phyloP scores from a whole-genome alignment of 2,888 invertebrate species.

The Agapetus fuscipes region DNA sequence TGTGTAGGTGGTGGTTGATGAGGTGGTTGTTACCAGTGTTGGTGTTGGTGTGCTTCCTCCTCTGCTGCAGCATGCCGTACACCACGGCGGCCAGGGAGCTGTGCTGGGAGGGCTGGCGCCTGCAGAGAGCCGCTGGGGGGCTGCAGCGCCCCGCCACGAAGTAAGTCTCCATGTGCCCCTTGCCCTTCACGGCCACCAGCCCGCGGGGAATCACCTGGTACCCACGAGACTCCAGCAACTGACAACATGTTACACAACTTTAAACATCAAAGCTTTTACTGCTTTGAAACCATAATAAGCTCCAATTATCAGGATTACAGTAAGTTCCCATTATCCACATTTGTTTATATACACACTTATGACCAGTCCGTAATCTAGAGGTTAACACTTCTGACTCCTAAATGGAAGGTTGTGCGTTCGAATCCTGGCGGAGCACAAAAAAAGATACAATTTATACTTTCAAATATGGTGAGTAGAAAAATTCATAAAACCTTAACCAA shows the following conservation, averaged over 20 bases:
- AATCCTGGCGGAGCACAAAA: too few relatives aligned
- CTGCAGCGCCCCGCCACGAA: conserved; percentile 66
- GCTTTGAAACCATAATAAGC: not conserved
- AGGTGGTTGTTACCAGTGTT: too few relatives aligned
- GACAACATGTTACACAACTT: conserved; percentile 21
- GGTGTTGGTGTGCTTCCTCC: conserved; percentile 65
- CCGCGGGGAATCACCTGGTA: conserved; percentile 73
- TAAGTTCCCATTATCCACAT: too few relatives aligned
- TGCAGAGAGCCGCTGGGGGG: conserved; percentile 45
- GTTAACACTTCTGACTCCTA: too few relatives aligned
- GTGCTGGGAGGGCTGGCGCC: conserved; percentile 60
- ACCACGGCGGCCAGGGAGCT: conserved; percentile 80
- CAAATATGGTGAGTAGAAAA: too few relatives aligned
- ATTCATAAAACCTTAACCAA: too few relatives aligned
- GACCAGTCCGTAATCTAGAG: too few relatives aligned
- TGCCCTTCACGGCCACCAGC: conserved; percentile 83
- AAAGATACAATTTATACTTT: too few relatives aligned
- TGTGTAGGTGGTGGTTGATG: too few relatives aligned
- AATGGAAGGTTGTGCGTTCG: too few relatives aligned
- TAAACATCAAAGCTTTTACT: not conserved
- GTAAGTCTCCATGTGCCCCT: conserved; percentile 94
- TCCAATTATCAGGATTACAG: not conserved
- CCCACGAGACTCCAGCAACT: conserved; percentile 68
- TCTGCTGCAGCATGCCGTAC: conserved; percentile 78
- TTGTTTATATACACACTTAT: too few relatives aligned